Evolutionary conservation across 2,113 vertebrate genomes (phyloP).

Genomic region (Callionymus lyra): DNA sequence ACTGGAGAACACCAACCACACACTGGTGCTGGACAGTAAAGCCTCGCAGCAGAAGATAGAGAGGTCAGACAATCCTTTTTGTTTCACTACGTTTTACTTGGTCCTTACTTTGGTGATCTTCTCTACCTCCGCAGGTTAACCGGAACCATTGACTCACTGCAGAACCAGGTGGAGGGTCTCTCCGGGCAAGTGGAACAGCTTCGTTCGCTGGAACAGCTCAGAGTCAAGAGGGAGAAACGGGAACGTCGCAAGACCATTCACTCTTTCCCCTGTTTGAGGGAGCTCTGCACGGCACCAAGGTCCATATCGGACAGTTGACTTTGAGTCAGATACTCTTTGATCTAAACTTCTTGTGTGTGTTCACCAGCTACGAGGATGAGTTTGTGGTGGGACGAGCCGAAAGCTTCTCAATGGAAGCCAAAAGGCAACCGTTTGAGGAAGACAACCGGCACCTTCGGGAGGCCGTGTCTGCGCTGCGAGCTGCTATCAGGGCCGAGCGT

Average conservation of each 20-base stretch:
- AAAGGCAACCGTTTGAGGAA: conserved; percentile 74
- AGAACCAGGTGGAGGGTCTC: conserved; percentile 87
- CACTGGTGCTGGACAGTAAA: conserved; percentile 85
- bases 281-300: conserved; percentile 85
- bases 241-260: conserved; percentile 87
- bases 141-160: conserved; percentile 80
- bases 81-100: background rate
- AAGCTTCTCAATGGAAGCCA: conserved; percentile 72
- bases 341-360: background rate
- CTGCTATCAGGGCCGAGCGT: conserved; percentile 80
- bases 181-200: conserved; percentile 89
- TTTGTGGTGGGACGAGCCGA: conserved; percentile 39
- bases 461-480: conserved; percentile 77
- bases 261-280: conserved; percentile 90
- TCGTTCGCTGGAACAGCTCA: conserved; percentile 81
- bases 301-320: background rate
- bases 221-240: conserved; percentile 81
- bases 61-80: conserved; percentile 55
- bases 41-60: conserved; percentile 90
- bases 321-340: background rate
- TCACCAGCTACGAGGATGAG: conserved; percentile 45
- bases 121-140: conserved; percentile 71
- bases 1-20: conserved; percentile 85
- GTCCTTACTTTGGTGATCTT: background rate
- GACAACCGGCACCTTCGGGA: conserved; percentile 85